A percentile compares a stretch with the other conserved stretches of the same genome.
Conservation (phyloP, 2,888 invertebrate genomes). For the Nesidiocoris tenuis region DNA sequence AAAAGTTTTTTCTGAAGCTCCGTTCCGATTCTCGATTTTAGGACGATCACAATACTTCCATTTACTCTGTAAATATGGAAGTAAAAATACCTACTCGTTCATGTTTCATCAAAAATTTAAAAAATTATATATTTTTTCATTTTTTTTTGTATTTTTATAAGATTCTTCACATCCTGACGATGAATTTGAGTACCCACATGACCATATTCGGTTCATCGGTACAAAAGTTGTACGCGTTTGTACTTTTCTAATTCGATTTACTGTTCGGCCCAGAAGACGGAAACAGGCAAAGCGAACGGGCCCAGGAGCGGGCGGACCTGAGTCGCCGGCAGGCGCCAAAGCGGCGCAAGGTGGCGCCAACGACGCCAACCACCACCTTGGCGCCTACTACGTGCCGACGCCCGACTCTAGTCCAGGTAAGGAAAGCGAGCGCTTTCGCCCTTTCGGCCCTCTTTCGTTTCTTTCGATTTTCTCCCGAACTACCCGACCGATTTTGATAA, state of each 20-base stretch:
- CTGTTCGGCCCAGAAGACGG: slow-evolving; percentile 46
- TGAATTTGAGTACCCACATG: neutral
- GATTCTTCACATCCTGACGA: too few relatives aligned
- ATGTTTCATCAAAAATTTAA: too few relatives aligned
- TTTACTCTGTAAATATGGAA: too few relatives aligned
- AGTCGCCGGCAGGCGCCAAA: slow-evolving; percentile 12
- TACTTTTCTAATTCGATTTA: neutral
- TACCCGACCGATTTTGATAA: too few relatives aligned
- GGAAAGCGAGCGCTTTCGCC: neutral
- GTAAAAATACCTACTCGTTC: too few relatives aligned
- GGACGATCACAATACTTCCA: too few relatives aligned
- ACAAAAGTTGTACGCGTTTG: neutral
- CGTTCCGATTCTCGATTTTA: too few relatives aligned
- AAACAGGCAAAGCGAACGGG: slow-evolving; percentile 45
- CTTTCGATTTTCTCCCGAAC: too few relatives aligned
- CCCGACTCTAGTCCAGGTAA: slow-evolving; percentile 35
- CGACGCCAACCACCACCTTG: slow-evolving; percentile 18
- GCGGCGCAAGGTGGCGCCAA: slow-evolving; percentile 34
- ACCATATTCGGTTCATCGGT: neutral
- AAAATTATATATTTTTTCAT: too few relatives aligned
- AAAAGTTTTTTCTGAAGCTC: too few relatives aligned
- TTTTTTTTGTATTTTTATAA: too few relatives aligned
- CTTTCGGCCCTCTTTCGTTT: neutral
- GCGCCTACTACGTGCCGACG: slow-evolving; percentile 30
- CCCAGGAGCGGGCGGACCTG: slow-evolving; percentile 40